Percentiles rank a stretch among this genome's conserved stretches.
Conservation (phyloP, 2,888 invertebrate species). For the Hirtodrosophila trivittata region DNA sequence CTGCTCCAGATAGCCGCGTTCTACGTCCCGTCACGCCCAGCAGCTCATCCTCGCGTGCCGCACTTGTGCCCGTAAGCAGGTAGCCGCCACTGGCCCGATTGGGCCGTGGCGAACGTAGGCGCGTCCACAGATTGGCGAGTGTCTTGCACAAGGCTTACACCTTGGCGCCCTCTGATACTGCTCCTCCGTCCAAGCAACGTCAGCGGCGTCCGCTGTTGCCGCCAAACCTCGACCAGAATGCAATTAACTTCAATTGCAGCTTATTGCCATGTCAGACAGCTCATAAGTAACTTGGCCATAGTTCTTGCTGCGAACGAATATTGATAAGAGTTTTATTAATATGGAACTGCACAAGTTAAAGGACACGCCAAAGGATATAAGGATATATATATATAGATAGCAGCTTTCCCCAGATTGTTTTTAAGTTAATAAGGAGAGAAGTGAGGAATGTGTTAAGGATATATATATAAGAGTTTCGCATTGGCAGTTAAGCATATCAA, state of each 20-base stretch:
- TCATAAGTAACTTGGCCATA: not conserved
- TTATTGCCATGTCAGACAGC: conserved; percentile 25
- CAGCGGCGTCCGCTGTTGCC: not conserved
- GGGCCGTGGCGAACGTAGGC: conserved; percentile 84
- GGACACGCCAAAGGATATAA: no score
- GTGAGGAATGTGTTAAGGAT: no score
- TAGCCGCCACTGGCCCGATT: conserved; percentile 84
- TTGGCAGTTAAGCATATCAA: not conserved
- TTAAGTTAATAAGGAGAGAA: no score
- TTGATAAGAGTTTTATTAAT: not conserved
- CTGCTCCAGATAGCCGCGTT: conserved; percentile 45
- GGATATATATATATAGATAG: not conserved
- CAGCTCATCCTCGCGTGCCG: conserved; percentile 74
- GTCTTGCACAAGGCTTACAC: conserved; percentile 67
- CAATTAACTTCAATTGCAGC: conserved; percentile 43
- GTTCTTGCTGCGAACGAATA: not conserved
- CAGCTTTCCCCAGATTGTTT: no score
- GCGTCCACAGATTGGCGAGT: conserved; percentile 84
- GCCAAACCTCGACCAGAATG: not conserved
- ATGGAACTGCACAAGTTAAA: no score
- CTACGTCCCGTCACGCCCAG: conserved; percentile 63
- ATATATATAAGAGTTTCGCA: not conserved
- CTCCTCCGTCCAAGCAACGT: not conserved
- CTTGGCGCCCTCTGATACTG: conserved; percentile 48
- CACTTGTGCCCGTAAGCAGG: conserved; percentile 76